Evolutionary conservation across 2,888 invertebrate genomes (phyloP), one percentile per base, ranked within the genome.

Genomic region (Meandrusa payeni): DNA sequence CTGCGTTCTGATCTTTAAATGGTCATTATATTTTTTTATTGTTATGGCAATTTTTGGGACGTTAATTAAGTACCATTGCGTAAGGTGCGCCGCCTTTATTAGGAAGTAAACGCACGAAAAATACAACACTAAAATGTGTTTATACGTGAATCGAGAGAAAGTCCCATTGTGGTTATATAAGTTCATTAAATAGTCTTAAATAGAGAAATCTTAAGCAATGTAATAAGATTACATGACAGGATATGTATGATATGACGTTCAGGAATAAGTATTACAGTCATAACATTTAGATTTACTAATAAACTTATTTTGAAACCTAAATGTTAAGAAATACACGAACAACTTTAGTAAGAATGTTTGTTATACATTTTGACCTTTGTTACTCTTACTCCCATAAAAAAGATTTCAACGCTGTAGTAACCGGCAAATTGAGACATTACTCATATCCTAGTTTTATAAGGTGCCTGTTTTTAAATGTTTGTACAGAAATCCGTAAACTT

Each of bases 71-170:
- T n/a, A 22, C 9, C 4, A 23, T 44, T 39, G 17, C 33, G 38
- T 38, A 39, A 44, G n/a, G 9, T 10, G 23, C 15, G 40, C n/a
- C n/a, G n/a, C n/a, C n/a, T n/a, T n/a, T 44, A 49, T 48, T 51
- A 46, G 46, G 31, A 42, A 53, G 42, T 52, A 46, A 43, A 54
- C 42, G 37, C 41, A 41, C 39, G 19, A 38, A 10, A 43, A 38
- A 40, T 39, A n/a, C n/a, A 36, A 36, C 43, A 41, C 32, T 29
- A 28, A 43, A 43, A 37, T 41, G 36, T 41, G 43, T 44, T 42
- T 41, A 46, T 45, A 41, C 43, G 50, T 39, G 40, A 48, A 39
- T 48, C 36, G 31, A 33, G 52, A 48, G 55, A 55, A 57, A 55
- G 55, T n/a, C n/a, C 22, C 34, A 48, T 50, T 54, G 47, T 48